Evolutionary conservation across 2,888 invertebrate species (phyloP).

Genomic region (Cephus sareptanus): DNA sequence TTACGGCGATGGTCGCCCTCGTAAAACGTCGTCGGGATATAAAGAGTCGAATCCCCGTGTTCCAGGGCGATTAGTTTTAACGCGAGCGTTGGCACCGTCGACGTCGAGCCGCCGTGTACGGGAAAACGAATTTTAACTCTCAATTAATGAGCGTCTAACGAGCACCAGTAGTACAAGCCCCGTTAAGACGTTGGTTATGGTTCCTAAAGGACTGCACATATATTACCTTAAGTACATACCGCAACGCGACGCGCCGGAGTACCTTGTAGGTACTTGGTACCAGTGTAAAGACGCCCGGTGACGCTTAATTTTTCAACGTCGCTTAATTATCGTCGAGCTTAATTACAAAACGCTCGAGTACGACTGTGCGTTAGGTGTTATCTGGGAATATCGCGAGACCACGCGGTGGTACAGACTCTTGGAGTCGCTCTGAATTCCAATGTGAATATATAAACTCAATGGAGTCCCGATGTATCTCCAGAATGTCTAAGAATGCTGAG

Average conservation of each 20-base stretch:
- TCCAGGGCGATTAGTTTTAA: constrained; percentile 3
- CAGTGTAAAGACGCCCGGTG: constrained; percentile 33
- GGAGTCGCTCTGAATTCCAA: too few relatives aligned
- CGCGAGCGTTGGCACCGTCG: neutral
- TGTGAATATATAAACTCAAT: too few relatives aligned
- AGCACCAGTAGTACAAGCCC: constrained; percentile 15
- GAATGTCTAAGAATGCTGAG: too few relatives aligned
- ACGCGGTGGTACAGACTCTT: too few relatives aligned
- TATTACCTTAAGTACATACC: constrained; percentile 10
- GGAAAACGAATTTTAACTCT: constrained; percentile 33
- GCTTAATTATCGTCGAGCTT: constrained; percentile 44
- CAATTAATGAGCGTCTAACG: constrained; percentile 33
- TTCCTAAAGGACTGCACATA: constrained; percentile 3
- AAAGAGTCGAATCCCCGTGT: constrained; percentile 11
- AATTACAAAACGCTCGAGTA: constrained; percentile 37
- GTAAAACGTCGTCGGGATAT: constrained; percentile 1
- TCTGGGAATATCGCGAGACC: neutral
- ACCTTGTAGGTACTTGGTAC: too few relatives aligned
- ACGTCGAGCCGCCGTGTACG: neutral
- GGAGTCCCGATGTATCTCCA: neutral
- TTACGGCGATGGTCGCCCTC: neutral
- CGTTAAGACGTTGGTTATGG: constrained; percentile 9
- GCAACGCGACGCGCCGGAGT: constrained; percentile 21
- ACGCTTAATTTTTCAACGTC: constrained; percentile 14
- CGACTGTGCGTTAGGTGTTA: neutral